These are phyloP conservation scores for Phorcus lineatus DNA, from an alignment of 2,888 invertebrate species.

Conservation along the genomic window DNA sequence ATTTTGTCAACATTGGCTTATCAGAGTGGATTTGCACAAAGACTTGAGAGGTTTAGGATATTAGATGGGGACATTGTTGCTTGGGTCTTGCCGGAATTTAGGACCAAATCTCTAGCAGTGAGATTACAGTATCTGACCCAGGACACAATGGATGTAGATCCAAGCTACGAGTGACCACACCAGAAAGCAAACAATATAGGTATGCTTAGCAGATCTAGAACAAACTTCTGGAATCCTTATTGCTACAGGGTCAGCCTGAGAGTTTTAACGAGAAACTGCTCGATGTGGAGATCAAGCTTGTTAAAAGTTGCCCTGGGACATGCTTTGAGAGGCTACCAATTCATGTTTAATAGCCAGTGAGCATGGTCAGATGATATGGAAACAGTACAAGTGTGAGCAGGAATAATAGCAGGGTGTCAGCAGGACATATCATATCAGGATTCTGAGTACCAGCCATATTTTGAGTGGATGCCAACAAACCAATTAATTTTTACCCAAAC, in stretches of 20 bases:
- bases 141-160: no score
- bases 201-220: neutral
- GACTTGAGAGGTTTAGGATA: no score
- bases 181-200: neutral
- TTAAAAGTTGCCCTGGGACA: conserved; percentile 3
- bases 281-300: neutral
- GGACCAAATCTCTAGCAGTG: neutral
- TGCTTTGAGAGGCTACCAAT: neutral
- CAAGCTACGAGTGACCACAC: neutral
- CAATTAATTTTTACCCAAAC: neutral
- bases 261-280: neutral
- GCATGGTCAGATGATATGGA: neutral
- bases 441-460: neutral
- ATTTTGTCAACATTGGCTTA: no score
- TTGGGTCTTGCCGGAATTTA: neutral
- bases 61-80: no score
- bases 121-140: neutral
- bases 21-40: no score
- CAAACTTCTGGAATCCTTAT: neutral
- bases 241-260: neutral
- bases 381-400: neutral
- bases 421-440: neutral
- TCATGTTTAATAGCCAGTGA: no score
- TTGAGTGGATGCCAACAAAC: neutral
- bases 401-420: neutral